Percentiles rank a stretch among this genome's conserved stretches.
Evolutionary conservation across 2,888 invertebrate genomes (phyloP).

Genomic region (Keiferia lycopersicella): DNA sequence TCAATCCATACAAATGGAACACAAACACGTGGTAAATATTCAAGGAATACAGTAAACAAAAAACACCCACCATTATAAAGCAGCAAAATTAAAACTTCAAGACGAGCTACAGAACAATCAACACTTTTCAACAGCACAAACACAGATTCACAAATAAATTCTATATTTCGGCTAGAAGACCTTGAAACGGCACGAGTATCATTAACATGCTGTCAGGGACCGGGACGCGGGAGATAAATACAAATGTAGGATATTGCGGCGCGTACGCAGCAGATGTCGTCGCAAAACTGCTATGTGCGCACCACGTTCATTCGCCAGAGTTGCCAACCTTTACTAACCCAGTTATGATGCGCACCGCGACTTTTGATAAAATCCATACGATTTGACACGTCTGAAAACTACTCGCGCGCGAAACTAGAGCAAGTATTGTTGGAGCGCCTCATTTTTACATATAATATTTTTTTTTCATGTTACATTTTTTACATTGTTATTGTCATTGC

Average conservation of each 20-base stretch:
- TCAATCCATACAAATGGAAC: not conserved
- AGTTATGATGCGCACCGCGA: too few relatives aligned
- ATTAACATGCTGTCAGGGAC: conserved; percentile 16
- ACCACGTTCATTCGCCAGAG: too few relatives aligned
- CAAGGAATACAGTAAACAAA: not conserved
- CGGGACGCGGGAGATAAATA: conserved; percentile 17
- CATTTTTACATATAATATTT: too few relatives aligned
- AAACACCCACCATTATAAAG: conserved; percentile 3
- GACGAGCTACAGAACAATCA: not conserved
- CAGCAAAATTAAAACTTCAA: not conserved
- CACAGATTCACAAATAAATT: conserved; percentile 23
- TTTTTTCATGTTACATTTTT: too few relatives aligned
- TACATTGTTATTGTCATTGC: too few relatives aligned
- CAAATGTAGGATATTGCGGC: conserved; percentile 4
- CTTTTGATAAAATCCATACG: too few relatives aligned
- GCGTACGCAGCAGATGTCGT: conserved; percentile 17
- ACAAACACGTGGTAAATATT: conserved; percentile 1
- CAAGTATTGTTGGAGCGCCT: too few relatives aligned
- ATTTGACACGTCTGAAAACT: too few relatives aligned
- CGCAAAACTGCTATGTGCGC: conserved; percentile 16
- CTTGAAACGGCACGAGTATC: conserved; percentile 14
- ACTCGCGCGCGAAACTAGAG: too few relatives aligned
- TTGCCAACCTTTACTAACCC: too few relatives aligned
- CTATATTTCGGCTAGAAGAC: conserved; percentile 11
- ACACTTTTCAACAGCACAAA: conserved; percentile 8